Percentiles rank a stretch among this genome's conserved stretches.
Evolutionary conservation across 92 coral and sea anemone species (phyloP).

Genomic region (Siderastrea siderea): DNA sequence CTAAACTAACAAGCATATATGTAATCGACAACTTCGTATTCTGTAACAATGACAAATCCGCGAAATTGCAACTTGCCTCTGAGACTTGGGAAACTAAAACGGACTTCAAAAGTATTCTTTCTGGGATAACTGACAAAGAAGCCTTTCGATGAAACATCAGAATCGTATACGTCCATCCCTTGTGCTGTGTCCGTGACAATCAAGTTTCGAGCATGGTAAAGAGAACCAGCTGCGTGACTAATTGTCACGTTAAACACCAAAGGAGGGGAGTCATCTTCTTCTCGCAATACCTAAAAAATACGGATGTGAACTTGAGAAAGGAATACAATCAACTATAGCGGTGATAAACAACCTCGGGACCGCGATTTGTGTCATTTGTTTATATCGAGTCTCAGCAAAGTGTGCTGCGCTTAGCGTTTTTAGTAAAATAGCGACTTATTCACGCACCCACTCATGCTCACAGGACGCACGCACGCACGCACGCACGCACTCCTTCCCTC

Average conservation of each 20-base stretch:
- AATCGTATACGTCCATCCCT: constrained; percentile 79
- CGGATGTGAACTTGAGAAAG: background rate
- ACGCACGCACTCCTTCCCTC: no score
- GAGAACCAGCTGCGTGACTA: constrained; percentile 77
- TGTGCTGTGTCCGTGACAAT: constrained; percentile 77
- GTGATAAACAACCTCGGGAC: no score
- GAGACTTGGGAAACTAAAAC: constrained; percentile 61
- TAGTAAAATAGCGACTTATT: no score
- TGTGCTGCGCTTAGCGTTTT: no score
- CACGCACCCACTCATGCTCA: no score
- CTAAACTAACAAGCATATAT: no score
- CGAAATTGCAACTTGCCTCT: constrained; percentile 50
- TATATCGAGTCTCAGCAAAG: no score
- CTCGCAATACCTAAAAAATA: constrained; percentile 59
- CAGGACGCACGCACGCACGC: no score
- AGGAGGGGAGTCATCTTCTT: constrained; percentile 83
- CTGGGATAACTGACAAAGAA: constrained; percentile 70
- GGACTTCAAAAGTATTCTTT: constrained; percentile 67
- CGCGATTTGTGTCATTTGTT: no score
- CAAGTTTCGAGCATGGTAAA: constrained; percentile 87
- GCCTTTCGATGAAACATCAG: constrained; percentile 69
- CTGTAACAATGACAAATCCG: background rate
- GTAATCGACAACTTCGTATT: no score
- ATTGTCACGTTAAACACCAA: constrained; percentile 88
- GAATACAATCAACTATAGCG: no score